Percentiles rank a stretch among this genome's conserved stretches.
phyloP scores from a whole-genome alignment of 2,113 vertebrate genomes.

The Hystrix brachyura region DNA sequence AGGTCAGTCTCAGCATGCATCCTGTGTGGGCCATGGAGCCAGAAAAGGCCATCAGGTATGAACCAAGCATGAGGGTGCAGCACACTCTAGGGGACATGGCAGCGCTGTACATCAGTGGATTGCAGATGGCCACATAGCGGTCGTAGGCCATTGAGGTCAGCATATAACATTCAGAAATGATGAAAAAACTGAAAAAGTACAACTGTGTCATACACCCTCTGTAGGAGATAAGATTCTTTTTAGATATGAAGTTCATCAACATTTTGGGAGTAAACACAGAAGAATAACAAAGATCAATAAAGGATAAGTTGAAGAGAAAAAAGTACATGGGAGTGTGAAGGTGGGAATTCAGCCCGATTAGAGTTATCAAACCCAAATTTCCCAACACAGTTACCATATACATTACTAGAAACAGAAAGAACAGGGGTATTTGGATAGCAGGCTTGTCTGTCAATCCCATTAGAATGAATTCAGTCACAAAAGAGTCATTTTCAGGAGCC shows the following conservation, averaged over 20 bases:
- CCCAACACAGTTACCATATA: not conserved
- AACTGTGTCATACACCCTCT: constrained; percentile 57
- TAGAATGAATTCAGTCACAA: constrained; percentile 26
- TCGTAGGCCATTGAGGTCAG: constrained; percentile 64
- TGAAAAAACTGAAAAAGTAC: constrained; percentile 61
- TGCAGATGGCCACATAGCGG: constrained; percentile 67
- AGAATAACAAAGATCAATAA: constrained; percentile 69
- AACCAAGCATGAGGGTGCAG: not conserved
- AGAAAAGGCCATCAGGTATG: constrained; percentile 49
- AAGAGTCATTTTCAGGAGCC: not conserved
- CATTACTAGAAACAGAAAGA: constrained; percentile 35
- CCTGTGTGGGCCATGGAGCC: not conserved
- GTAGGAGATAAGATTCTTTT: constrained; percentile 63
- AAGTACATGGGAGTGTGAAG: constrained; percentile 74
- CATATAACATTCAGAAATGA: constrained; percentile 56
- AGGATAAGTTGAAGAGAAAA: constrained; percentile 42
- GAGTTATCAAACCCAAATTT: constrained; percentile 35
- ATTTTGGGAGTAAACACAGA: constrained; percentile 74
- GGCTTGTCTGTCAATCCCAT: not conserved
- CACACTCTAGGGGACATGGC: constrained; percentile 50
- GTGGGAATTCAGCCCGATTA: constrained; percentile 54
- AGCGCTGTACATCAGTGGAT: constrained; percentile 44
- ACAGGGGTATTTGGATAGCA: not conserved
- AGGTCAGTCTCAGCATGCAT: constrained; percentile 32
- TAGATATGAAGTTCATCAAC: constrained; percentile 53